Conservation (phyloP, 2,797 vertebrate species). For the Fundulus diaphanus region DNA sequence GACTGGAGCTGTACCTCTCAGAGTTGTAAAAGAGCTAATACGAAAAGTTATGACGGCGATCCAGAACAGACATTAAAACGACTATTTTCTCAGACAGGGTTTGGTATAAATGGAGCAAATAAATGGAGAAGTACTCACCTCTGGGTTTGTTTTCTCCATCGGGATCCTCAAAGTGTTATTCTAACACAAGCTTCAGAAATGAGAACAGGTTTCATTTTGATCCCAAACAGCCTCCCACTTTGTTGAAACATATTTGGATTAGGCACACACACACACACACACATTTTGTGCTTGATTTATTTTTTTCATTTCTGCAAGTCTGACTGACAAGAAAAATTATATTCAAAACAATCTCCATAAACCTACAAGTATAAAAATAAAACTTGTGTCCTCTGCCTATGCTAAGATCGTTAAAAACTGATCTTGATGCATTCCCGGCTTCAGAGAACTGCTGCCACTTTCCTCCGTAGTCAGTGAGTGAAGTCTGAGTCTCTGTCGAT, state of each 20-base stretch:
- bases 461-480: neutral
- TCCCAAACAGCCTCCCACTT: slow-evolving; percentile 27
- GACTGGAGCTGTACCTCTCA: neutral
- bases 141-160: neutral
- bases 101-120: neutral
- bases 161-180: slow-evolving; percentile 14
- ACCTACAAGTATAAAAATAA: slow-evolving; percentile 69
- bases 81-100: neutral
- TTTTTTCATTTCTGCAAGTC: slow-evolving; percentile 22
- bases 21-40: neutral
- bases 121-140: slow-evolving; percentile 28
- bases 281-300: slow-evolving; percentile 61
- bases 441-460: slow-evolving; percentile 25
- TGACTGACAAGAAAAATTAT: slow-evolving; percentile 18
- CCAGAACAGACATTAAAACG: neutral
- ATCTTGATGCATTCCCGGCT: slow-evolving; percentile 50
- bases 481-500: slow-evolving; percentile 33
- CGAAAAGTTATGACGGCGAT: neutral
- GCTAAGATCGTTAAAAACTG: slow-evolving; percentile 28
- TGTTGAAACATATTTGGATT: neutral
- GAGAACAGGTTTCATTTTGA: slow-evolving; percentile 63
- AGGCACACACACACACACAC: no score
- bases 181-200: slow-evolving; percentile 35
- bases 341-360: slow-evolving; percentile 8
- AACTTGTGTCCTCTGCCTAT: slow-evolving; percentile 39